Evolutionary conservation across 2,113 vertebrate genomes (phyloP).

Genomic region (Poeciliopsis turrubarensis): DNA sequence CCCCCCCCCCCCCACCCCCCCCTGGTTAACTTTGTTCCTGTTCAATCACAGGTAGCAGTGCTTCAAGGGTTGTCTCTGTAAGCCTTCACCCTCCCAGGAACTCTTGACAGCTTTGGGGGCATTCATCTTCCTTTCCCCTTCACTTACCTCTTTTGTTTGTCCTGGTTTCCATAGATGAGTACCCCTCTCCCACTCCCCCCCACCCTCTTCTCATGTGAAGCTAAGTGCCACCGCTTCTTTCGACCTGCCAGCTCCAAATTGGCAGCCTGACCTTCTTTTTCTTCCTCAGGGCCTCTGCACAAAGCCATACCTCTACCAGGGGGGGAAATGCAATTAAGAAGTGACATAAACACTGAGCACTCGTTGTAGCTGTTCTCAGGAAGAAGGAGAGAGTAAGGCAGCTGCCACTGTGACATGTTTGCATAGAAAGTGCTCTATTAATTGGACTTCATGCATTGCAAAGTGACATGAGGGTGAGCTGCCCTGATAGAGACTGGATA

Average conservation of each 20-base stretch:
- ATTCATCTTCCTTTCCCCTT: conserved; percentile 73
- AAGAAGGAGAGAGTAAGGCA: conserved; percentile 53
- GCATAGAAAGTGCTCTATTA: conserved; percentile 67
- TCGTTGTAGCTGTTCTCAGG: conserved; percentile 63
- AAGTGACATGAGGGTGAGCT: conserved; percentile 58
- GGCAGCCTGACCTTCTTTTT: conserved; percentile 79
- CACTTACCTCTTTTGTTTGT: conserved; percentile 78
- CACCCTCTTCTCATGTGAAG: conserved; percentile 71
- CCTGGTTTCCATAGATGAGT: conserved; percentile 72
- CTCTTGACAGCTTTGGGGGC: conserved; percentile 47
- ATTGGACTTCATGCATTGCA: conserved; percentile 64
- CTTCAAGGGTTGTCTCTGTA: conserved; percentile 43
- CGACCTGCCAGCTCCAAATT: conserved; percentile 77
- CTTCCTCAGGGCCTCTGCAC: conserved; percentile 71
- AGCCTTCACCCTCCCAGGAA: conserved; percentile 59
- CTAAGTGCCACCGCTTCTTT: conserved; percentile 74
- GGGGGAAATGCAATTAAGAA: conserved; percentile 76
- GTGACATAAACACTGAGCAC: conserved; percentile 80
- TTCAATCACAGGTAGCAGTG: conserved; percentile 55
- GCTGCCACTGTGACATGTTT: conserved; percentile 66
- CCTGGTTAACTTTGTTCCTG: conserved; percentile 31
- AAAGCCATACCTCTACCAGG: conserved; percentile 73
- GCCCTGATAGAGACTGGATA: conserved; percentile 41
- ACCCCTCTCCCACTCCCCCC: conserved; percentile 12
- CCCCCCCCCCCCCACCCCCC: conserved; percentile 1